Evolutionary conservation across 1,140 invertebrate species (phyloP), one percentile per base, ranked within the genome.

Genomic region (Anastatus disparis): DNA sequence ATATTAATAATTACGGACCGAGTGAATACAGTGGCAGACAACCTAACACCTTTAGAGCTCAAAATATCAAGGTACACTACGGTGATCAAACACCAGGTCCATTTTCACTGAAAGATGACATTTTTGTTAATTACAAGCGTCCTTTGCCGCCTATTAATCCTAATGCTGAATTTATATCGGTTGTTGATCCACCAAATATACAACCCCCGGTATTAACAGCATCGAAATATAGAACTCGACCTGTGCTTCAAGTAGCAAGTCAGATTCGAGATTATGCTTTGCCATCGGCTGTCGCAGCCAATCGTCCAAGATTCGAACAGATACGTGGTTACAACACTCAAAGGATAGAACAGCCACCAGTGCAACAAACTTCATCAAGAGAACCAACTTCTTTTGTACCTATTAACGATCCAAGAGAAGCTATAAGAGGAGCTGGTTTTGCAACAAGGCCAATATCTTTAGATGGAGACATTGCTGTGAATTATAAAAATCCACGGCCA

Each of bases 151-250:
- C 86, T 0, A 83, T 91, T 15, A 90, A 93, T 77, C 90, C 91
- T 0, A 89, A 92, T 63, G 90, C 90, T 55, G 92, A 93, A 75
- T 91, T 89, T 80, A 87, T 92, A 17, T 75, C 83, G 1, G 76
- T 80, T 2, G 8, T 22, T 4, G 26, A 7, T 13, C 81, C 77
- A 0, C 40, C 61, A 15, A n/a, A n/a, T n/a, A n/a, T n/a, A n/a
- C n/a, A n/a, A n/a, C 29, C 61, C 13, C 64, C 72, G 3, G 31
- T 56, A 6, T 59, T 52, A 6, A 74, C 55, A 71, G 12, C 67
- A 74, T 2, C 24, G 73, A 73, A 77, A 20, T 80, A 75, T 26
- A 55, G 72, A 12, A 69, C 68, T 0, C 75, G 75, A 10, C 73
- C 75, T 10, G 68, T 76, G 0, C 71, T 78, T 2, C 74, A 77